A percentile compares a stretch with the other conserved stretches of the same genome.
phyloP scores from a whole-genome alignment of 2,888 invertebrate species.

The Dasypogon diadema region DNA sequence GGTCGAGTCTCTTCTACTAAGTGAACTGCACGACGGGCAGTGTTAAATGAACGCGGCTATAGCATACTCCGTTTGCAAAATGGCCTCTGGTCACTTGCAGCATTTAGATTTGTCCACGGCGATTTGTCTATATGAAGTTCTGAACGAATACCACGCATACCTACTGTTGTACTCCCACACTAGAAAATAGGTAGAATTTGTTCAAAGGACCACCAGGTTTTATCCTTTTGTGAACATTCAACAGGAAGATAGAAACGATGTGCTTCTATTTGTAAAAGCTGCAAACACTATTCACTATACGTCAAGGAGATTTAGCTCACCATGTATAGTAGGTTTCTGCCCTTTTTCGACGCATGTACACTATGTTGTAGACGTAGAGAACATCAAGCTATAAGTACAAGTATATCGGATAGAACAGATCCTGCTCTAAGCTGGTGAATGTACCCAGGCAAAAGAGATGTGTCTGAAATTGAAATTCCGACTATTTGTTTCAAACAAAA shows the following conservation, averaged over 20 bases:
- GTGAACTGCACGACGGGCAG: conserved; percentile 24
- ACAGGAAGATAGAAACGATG: conserved; percentile 19
- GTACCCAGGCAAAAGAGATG: conserved; percentile 22
- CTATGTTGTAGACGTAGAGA: neutral
- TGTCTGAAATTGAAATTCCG: conserved; percentile 50
- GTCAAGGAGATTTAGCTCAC: neutral
- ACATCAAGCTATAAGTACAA: neutral
- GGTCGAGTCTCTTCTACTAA: conserved; percentile 2
- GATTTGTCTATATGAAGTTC: conserved; percentile 20
- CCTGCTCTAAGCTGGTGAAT: conserved; percentile 12
- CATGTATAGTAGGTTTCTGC: neutral
- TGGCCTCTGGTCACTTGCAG: conserved; percentile 26
- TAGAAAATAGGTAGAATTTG: conserved; percentile 25
- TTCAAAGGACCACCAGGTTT: conserved; percentile 1
- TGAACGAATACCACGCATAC: too few species aligned
- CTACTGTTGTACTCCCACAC: conserved; percentile 1
- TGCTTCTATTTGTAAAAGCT: conserved; percentile 7
- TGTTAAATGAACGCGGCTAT: neutral
- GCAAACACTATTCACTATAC: neutral
- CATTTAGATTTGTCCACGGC: conserved; percentile 34
- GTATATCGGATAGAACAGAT: neutral
- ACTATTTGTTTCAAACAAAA: conserved; percentile 47
- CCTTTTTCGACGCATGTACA: neutral
- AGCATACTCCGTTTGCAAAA: neutral
- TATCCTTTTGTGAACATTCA: conserved; percentile 23